A percentile compares a stretch with the other conserved stretches of the same genome.
Evolutionary conservation across 2,888 invertebrate genomes (phyloP).

Genomic region (Beris chalybata): DNA sequence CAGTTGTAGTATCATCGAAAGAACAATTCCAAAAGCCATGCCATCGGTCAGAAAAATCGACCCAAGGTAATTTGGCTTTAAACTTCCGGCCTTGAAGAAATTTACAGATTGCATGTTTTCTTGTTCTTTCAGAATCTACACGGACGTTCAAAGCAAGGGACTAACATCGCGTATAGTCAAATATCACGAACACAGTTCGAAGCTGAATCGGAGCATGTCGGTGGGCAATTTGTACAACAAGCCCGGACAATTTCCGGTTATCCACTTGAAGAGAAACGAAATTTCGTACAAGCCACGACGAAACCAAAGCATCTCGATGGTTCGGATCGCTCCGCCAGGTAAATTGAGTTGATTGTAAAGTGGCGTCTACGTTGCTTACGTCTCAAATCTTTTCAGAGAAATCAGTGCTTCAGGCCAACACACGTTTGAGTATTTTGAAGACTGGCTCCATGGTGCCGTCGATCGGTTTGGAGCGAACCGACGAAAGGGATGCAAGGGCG

Average conservation of each 20-base stretch:
- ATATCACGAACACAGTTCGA: constrained; percentile 54
- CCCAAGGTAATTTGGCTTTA: constrained; percentile 45
- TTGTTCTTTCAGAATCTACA: constrained; percentile 48
- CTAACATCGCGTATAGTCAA: constrained; percentile 58
- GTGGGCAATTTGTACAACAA: constrained; percentile 53
- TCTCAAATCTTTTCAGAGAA: constrained; percentile 42
- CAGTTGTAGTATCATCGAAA: not conserved
- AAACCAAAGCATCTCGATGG: constrained; percentile 46
- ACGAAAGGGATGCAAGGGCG: constrained; percentile 50
- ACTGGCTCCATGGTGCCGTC: constrained; percentile 43
- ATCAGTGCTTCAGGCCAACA: constrained; percentile 49
- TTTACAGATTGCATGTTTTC: not conserved
- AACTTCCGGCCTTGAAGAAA: not conserved
- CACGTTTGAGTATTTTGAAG: constrained; percentile 50
- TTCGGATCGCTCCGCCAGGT: constrained; percentile 53
- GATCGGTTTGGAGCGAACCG: constrained; percentile 47
- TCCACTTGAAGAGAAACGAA: constrained; percentile 57
- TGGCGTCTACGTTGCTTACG: not conserved
- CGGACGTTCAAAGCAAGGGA: constrained; percentile 60
- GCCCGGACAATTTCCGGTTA: constrained; percentile 58
- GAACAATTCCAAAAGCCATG: constrained; percentile 14
- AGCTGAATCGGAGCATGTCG: constrained; percentile 52
- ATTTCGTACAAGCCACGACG: constrained; percentile 47
- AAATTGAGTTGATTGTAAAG: constrained; percentile 29
- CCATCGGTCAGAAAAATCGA: constrained; percentile 44